Conservation (phyloP, 2,113 vertebrate genomes). For the Poicephalus gulielmi region DNA sequence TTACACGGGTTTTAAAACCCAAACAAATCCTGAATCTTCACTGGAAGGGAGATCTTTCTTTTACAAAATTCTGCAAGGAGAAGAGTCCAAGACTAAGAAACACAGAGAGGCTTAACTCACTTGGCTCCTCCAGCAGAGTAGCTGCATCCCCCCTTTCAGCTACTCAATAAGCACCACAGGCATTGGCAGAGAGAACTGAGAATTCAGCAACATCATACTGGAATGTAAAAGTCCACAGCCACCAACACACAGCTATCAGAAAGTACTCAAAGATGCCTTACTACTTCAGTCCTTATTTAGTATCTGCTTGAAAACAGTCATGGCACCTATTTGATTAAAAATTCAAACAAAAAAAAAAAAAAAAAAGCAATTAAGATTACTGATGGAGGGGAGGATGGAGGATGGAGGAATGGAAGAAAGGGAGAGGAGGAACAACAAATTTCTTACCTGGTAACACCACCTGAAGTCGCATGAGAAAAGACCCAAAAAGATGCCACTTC, state of each 20-base stretch:
- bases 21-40: slow-evolving; percentile 18
- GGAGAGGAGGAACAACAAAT: neutral
- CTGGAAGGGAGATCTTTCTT: neutral
- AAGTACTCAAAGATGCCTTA: neutral
- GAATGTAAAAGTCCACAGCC: neutral
- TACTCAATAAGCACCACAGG: neutral
- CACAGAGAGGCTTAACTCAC: neutral
- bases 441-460: neutral
- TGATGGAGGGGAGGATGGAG: neutral
- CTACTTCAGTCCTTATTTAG: neutral
- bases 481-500: neutral
- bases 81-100: neutral
- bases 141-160: neutral
- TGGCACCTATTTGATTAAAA: neutral
- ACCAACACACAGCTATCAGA: neutral
- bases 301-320: neutral
- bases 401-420: neutral
- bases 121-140: neutral
- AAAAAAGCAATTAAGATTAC: neutral
- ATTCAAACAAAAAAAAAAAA: neutral
- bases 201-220: neutral
- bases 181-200: neutral
- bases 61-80: neutral
- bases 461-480: neutral
- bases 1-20: slow-evolving; percentile 13